Evolutionary conservation across 2,888 invertebrate species (phyloP).

Genomic region (Vesta saturnalis): DNA sequence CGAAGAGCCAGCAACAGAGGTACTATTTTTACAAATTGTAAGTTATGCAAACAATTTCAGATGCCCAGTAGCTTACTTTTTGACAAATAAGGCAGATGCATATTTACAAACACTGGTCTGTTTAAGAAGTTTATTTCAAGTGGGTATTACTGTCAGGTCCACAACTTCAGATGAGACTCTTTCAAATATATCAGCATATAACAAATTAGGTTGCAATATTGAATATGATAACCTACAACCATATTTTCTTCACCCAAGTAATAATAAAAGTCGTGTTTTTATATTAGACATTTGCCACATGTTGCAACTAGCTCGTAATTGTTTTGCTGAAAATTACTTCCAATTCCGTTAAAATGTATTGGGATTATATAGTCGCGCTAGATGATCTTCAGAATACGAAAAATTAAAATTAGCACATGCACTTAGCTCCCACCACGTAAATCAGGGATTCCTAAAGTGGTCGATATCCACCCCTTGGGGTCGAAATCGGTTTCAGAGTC

Average conservation of each 20-base stretch:
- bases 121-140: constrained; percentile 23
- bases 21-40: constrained; percentile 23
- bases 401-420: constrained; percentile 41
- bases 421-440: constrained; percentile 36
- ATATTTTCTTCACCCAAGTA: no score
- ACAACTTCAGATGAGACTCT: constrained; percentile 33
- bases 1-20: constrained; percentile 2
- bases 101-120: constrained; percentile 23
- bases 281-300: neutral
- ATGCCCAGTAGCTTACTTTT: constrained; percentile 31
- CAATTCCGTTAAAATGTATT: constrained; percentile 27
- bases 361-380: constrained; percentile 33
- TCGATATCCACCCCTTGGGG: no score
- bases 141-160: constrained; percentile 21
- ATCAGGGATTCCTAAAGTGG: no score
- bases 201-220: no score
- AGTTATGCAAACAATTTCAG: constrained; percentile 27
- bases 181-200: no score
- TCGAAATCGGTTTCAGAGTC: no score
- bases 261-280: neutral
- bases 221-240: no score
- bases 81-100: constrained; percentile 29
- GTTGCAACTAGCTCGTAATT: neutral
- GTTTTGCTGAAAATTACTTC: neutral
- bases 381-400: constrained; percentile 39